These are phyloP conservation scores for Sebastes trivittatus DNA, from an alignment of 2,797 vertebrate genomes.

Conservation along the genomic window DNA sequence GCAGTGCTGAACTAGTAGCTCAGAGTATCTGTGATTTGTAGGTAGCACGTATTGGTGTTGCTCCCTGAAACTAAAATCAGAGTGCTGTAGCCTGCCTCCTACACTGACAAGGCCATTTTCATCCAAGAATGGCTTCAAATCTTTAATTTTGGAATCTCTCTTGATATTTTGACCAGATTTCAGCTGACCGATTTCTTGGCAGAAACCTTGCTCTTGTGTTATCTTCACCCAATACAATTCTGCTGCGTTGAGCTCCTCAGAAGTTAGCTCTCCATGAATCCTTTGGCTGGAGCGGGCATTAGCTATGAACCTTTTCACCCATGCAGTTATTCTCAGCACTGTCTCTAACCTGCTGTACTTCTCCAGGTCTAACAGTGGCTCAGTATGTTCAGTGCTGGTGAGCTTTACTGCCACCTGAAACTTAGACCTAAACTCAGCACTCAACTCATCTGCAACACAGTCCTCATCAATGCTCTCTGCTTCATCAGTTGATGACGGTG, in stretches of 20 bases:
- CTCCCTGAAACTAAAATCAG: background rate
- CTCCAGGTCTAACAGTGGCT: background rate
- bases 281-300: background rate
- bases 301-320: conserved; percentile 13
- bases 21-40: background rate
- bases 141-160: background rate
- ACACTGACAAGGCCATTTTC: background rate
- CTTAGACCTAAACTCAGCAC: background rate
- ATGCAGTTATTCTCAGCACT: background rate
- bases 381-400: background rate
- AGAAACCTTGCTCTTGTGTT: background rate
- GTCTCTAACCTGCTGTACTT: background rate
- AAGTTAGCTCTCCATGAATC: background rate
- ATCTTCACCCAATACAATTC: background rate
- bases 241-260: background rate
- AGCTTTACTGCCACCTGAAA: background rate
- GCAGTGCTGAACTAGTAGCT: background rate
- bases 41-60: background rate
- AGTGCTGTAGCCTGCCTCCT: background rate
- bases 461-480: background rate
- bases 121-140: background rate
- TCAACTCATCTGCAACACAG: background rate
- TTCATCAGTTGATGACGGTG: background rate
- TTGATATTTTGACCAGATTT: background rate
- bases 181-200: background rate